Conservation (phyloP, 1,140 invertebrate genomes). For the Drosophila sulfurigaster region DNA sequence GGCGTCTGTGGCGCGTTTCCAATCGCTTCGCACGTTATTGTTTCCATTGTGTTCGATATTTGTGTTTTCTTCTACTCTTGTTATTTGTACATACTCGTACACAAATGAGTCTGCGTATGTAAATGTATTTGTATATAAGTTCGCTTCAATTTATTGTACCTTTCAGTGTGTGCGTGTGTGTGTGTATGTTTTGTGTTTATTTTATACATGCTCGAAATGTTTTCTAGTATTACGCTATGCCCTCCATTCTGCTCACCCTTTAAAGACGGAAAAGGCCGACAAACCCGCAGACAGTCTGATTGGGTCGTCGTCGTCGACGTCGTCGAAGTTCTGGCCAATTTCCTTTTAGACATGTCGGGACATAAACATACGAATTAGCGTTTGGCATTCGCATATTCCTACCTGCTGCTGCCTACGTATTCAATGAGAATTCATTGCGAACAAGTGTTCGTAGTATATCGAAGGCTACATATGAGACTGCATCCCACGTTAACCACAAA, state of each 20-base stretch:
- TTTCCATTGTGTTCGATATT: constrained; percentile 83
- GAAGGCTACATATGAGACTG: neutral
- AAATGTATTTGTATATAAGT: constrained; percentile 47
- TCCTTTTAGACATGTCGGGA: constrained; percentile 45
- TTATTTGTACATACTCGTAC: constrained; percentile 49
- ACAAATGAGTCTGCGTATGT: constrained; percentile 21
- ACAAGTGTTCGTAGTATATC: constrained; percentile 3
- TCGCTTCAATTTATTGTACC: constrained; percentile 78
- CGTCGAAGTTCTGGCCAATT: constrained; percentile 38
- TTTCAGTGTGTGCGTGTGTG: constrained; percentile 14
- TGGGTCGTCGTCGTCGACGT: constrained; percentile 6
- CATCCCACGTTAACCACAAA: neutral
- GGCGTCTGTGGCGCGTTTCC: constrained; percentile 72
- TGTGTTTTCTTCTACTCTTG: constrained; percentile 79
- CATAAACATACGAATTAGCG: constrained; percentile 47
- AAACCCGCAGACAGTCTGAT: constrained; percentile 43
- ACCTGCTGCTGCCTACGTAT: constrained; percentile 10
- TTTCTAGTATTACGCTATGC: constrained; percentile 40
- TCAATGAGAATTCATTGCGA: constrained; percentile 23
- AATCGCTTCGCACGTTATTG: constrained; percentile 83
- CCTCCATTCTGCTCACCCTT: constrained; percentile 21
- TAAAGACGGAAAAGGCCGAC: constrained; percentile 31
- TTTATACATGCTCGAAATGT: constrained; percentile 67
- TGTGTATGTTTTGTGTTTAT: constrained; percentile 61
- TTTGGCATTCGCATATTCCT: constrained; percentile 9